A percentile compares a stretch with the other conserved stretches of the same genome.
Conservation (phyloP, 2,113 vertebrate genomes). For the Vombatus ursinus region DNA sequence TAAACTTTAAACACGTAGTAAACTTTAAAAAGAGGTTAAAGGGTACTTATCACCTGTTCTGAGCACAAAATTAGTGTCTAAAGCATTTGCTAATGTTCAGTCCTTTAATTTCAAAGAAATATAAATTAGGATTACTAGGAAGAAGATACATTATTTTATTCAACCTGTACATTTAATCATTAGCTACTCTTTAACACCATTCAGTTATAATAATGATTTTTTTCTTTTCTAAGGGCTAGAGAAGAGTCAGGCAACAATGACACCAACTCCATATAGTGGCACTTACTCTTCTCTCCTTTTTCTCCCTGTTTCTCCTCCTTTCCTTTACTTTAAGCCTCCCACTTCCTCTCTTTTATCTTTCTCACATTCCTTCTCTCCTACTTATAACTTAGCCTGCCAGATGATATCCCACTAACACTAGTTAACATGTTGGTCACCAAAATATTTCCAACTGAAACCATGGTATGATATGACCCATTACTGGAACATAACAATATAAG, state of each 20-base stretch:
- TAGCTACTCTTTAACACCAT: background rate
- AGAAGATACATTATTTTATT: background rate
- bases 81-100: background rate
- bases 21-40: slow-evolving; percentile 14
- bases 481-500: no score
- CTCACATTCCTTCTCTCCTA: background rate
- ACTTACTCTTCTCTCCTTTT: background rate
- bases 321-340: background rate
- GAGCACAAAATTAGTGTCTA: background rate
- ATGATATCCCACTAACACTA: background rate
- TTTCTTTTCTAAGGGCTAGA: background rate
- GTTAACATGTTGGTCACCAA: background rate
- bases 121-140: background rate
- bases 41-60: background rate
- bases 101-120: background rate
- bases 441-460: no score
- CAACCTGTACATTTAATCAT: background rate
- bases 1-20: background rate
- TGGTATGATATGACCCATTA: no score
- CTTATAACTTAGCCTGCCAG: background rate
- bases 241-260: background rate
- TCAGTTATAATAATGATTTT: background rate
- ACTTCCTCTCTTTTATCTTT: background rate
- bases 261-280: background rate
- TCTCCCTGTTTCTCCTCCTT: background rate